Evolutionary conservation across 2,113 vertebrate species (phyloP), one percentile per base, ranked within the genome.

Genomic region (Dipodomys spectabilis): DNA sequence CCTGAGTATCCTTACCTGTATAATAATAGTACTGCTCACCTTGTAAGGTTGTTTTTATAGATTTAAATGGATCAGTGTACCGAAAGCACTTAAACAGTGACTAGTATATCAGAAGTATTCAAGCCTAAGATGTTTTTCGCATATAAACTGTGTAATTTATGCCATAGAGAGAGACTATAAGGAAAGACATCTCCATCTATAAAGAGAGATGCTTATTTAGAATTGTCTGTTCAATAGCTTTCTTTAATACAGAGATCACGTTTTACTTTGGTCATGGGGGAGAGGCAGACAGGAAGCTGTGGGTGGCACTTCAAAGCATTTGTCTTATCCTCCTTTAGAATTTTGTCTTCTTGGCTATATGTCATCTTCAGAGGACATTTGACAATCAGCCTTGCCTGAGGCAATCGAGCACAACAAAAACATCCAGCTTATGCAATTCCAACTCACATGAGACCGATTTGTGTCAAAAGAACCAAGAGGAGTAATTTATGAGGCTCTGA

Each of bases 401-500:
- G 28, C 68, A 87, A 92, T 75, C 80, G 93, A 80, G 32, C 83
- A 20, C 53, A 81, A 86, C 27, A 49, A 79, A 22, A 87, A 68
- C 39, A 77, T 25, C 30, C 44, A 91, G 39, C 60, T 83, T 92
- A 95, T 94, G 84, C 20, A 93, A 90, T 71, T 82, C 71, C 73
- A 73, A 92, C 73, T 84, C 93, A 95, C 45, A 67, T 82, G 86
- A 94, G 82, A 93, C 75, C 87, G 87, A 96, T 94, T 68, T 67
- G 53, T 93, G 80, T 94, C 85, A 96, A 92, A 57, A 94, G 88
- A 94, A 85, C 23, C 64, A 89, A 81, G 0, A 82, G 53, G 67
- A 90, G 81, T 86, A 82, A 94, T 95, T 95, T 93, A 92, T 65
- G 90, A 93, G 78, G 30, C 53, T 92, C 57, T 83, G 75, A 90